Conservation (phyloP, 2,888 invertebrate genomes). For the Phytoseiulus persimilis region DNA sequence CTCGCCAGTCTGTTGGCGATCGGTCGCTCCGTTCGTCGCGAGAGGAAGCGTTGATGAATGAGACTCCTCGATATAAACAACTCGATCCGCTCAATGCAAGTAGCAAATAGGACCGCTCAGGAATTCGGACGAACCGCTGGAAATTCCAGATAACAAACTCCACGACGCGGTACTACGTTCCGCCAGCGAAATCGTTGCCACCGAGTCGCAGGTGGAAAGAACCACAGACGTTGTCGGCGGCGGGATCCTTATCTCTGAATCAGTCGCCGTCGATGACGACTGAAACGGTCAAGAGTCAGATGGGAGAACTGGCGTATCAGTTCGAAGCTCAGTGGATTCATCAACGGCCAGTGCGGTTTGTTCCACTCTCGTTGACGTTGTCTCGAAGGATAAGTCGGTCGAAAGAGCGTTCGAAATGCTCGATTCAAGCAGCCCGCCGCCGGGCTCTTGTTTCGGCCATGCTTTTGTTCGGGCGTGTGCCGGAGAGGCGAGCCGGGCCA, state of each 20-base stretch:
- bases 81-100: neutral
- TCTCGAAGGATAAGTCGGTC: too few relatives aligned
- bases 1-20: too few relatives aligned
- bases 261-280: neutral
- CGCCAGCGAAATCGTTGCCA: neutral
- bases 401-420: too few relatives aligned
- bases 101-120: neutral
- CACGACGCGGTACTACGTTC: neutral
- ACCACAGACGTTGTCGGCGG: neutral
- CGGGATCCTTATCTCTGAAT: neutral
- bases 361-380: too few relatives aligned
- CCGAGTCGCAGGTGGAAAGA: neutral
- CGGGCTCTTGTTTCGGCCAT: too few relatives aligned
- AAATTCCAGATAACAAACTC: neutral
- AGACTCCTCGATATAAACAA: neutral
- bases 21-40: neutral
- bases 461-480: too few relatives aligned
- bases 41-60: neutral
- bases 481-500: too few relatives aligned
- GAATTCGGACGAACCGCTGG: neutral
- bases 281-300: neutral
- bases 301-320: too few relatives aligned
- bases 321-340: too few relatives aligned
- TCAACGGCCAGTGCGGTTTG: too few relatives aligned
- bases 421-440: too few relatives aligned